Evolutionary conservation across 2,888 invertebrate genomes (phyloP).

Genomic region (Artemia sinica): DNA sequence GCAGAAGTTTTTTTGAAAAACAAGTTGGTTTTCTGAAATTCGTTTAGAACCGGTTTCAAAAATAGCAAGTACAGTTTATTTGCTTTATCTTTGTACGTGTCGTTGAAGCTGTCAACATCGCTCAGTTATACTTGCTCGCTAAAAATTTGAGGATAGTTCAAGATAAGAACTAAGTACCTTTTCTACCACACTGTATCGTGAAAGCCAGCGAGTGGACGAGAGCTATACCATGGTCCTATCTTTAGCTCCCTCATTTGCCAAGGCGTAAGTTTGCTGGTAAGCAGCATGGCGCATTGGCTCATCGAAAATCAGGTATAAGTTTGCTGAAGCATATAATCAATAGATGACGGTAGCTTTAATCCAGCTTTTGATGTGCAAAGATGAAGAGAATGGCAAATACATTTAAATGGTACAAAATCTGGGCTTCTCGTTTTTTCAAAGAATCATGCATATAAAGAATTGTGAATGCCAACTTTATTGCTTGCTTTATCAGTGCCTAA

Average conservation of each 20-base stretch:
- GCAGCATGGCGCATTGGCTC: slow-evolving; percentile 24
- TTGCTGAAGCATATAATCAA: slow-evolving; percentile 27
- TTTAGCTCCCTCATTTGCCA: slow-evolving; percentile 23
- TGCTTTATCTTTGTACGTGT: slow-evolving; percentile 25
- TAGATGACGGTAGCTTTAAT: slow-evolving; percentile 25
- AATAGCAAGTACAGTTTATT: slow-evolving; percentile 26
- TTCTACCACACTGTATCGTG: slow-evolving; percentile 25
- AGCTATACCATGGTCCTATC: too few species aligned
- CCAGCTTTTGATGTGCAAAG: slow-evolving; percentile 27
- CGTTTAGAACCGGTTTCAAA: slow-evolving; percentile 25
- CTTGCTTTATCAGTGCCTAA: neutral
- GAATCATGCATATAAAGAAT: neutral
- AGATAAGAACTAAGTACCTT: slow-evolving; percentile 27
- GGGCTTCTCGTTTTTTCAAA: neutral
- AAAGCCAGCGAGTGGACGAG: slow-evolving; percentile 27
- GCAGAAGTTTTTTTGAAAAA: slow-evolving; percentile 24
- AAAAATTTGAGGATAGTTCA: slow-evolving; percentile 26
- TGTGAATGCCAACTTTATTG: neutral
- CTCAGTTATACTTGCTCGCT: slow-evolving; percentile 22
- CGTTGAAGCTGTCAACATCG: slow-evolving; percentile 25
- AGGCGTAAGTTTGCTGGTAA: slow-evolving; percentile 24
- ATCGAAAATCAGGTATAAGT: slow-evolving; percentile 27
- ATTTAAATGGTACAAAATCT: too few species aligned
- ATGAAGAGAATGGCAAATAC: slow-evolving; percentile 27
- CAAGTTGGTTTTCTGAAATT: slow-evolving; percentile 24